phyloP scores from a whole-genome alignment of 35 echinoderm and acorn worm species.

The Chiridota heheva region DNA sequence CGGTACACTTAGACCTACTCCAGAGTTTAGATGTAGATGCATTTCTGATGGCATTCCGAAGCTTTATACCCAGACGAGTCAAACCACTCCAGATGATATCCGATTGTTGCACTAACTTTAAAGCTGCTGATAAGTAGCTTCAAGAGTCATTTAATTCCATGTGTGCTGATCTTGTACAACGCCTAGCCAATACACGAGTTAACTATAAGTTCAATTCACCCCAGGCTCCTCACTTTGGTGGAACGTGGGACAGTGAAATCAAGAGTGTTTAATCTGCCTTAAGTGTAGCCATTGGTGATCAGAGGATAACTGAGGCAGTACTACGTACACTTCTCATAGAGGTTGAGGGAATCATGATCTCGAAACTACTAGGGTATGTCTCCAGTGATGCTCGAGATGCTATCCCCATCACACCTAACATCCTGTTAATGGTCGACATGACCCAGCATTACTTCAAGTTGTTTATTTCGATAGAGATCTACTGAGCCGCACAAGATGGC shows the following conservation, averaged over 20 bases:
- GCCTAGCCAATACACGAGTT: not conserved
- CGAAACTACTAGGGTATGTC: constrained; percentile 43
- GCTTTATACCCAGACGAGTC: not conserved
- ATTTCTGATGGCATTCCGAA: not conserved
- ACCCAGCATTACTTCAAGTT: constrained; percentile 34
- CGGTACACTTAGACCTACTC: constrained; percentile 7
- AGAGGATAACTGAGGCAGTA: constrained; percentile 30
- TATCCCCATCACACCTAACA: constrained; percentile 29
- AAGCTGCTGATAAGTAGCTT: constrained; percentile 12
- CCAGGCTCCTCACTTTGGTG: constrained; percentile 15
- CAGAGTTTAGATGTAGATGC: constrained; percentile 11
- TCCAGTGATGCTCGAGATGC: constrained; percentile 24
- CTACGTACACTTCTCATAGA: constrained; percentile 38
- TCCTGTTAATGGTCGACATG: constrained; percentile 45
- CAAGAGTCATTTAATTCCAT: not conserved
- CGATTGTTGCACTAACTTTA: constrained; percentile 42
- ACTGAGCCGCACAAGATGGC: constrained; percentile 26
- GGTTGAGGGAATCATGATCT: constrained; percentile 30
- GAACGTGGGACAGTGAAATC: constrained; percentile 11
- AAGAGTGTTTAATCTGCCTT: constrained; percentile 24
- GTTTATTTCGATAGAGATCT: constrained; percentile 22
- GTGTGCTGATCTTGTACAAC: not conserved
- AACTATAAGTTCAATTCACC: constrained; percentile 12
- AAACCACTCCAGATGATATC: constrained; percentile 18
- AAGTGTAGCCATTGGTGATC: constrained; percentile 13